These are phyloP conservation scores for Heliconius melpomene DNA, from an alignment of 1,140 invertebrate species.

Conservation along the genomic window DNA sequence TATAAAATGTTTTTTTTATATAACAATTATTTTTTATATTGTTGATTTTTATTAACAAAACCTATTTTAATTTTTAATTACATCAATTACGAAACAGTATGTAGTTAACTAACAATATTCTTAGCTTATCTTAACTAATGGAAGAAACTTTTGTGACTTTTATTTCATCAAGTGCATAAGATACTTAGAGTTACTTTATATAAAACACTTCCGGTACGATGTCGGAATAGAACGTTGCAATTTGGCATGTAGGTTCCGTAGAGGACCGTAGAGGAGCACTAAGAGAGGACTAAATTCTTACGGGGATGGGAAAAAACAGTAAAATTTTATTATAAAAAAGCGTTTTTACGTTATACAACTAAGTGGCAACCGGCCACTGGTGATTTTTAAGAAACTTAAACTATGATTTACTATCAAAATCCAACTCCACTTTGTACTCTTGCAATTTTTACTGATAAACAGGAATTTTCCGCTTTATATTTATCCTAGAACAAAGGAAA, in stretches of 20 bases:
- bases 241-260: too few species aligned
- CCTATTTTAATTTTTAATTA: not conserved
- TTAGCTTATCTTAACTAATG: conserved; percentile 1
- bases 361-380: too few species aligned
- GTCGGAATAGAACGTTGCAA: too few species aligned
- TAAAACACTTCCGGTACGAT: too few species aligned
- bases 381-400: not conserved
- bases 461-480: conserved; percentile 33
- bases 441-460: conserved; percentile 54
- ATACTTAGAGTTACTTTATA: not conserved
- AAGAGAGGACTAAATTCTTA: too few species aligned
- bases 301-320: too few species aligned
- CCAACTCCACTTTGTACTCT: conserved; percentile 55
- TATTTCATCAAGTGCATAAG: not conserved
- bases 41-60: not conserved
- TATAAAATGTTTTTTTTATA: too few species aligned
- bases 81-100: not conserved
- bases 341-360: not conserved
- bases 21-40: too few species aligned
- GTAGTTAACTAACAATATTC: not conserved
- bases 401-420: conserved; percentile 43
- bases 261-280: too few species aligned
- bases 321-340: too few species aligned
- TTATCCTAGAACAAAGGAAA: conserved; percentile 52
- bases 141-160: not conserved